Evolutionary conservation across 2,113 vertebrate species (phyloP).

Genomic region (Microtus montanus): DNA sequence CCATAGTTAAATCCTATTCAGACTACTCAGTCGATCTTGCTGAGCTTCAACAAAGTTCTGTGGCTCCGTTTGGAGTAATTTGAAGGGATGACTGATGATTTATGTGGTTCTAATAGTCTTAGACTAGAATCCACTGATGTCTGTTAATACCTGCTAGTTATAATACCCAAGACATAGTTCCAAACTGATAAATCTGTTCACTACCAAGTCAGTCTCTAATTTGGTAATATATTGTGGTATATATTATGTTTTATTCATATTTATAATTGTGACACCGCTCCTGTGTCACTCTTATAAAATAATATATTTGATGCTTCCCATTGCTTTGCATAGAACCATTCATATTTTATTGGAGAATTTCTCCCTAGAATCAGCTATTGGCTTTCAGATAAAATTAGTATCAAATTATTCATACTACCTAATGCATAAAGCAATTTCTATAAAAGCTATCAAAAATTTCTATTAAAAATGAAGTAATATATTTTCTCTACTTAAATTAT

Average conservation of each 20-base stretch:
- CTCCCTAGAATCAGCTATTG: neutral
- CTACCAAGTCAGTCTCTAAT: neutral
- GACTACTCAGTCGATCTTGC: neutral
- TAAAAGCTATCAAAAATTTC: neutral
- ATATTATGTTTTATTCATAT: neutral
- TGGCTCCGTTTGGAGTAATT: neutral
- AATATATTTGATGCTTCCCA: neutral
- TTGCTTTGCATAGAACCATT: neutral
- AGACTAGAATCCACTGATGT: neutral
- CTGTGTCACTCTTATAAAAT: neutral
- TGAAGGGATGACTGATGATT: neutral
- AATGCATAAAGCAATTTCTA: neutral
- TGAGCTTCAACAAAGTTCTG: neutral
- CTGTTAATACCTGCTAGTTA: neutral
- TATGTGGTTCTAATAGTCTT: neutral
- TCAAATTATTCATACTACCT: neutral
- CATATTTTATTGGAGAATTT: neutral
- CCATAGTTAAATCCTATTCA: neutral
- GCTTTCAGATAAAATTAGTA: neutral
- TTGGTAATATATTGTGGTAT: no score
- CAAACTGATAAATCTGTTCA: neutral
- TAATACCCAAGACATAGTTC: neutral
- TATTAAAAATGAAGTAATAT: neutral
- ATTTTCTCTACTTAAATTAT: neutral
- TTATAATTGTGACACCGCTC: neutral